Evolutionary conservation across 2,888 invertebrate species (phyloP), one percentile per base, ranked within the genome.

Genomic region (Diplazon laetatorius): DNA sequence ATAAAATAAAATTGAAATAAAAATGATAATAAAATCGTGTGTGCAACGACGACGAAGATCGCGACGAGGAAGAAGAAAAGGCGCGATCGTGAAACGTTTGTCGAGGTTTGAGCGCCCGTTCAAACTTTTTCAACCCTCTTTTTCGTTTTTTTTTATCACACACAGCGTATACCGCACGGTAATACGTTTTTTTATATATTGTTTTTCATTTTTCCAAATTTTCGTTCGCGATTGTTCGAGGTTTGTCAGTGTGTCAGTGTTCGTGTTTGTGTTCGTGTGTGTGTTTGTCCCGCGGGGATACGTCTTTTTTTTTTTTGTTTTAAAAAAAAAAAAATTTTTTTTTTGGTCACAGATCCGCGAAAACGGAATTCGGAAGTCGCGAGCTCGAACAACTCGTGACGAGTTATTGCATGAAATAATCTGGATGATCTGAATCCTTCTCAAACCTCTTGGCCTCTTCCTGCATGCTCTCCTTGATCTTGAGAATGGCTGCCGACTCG

Each of bases 391-490:
- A 85, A 88, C 82, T 86, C 86, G 85, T 85, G 84, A 85, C 86
- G 86, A 88, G 88, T 95, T 96, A 97, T 95, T 97, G 97, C 97
- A 98, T 97, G 93, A 97, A 98, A 94, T 97, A 98, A 93, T 98
- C 97, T 91, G 97, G 97, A 92, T 97, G 97, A 92, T 98, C 98
- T 87, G 97, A 96, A 93, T 98, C 98, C 94, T 98, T 98, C 93
- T 98, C 98, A 93, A 98, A 98, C 93, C 98, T 96, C 94, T 98
- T 99, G 92, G 99, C 99, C 93, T 99, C 99, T 93, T 99, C 99
- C 93, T 99, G 98, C 98, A 99, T 99, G 94, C 98, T 98, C 93
- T 99, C 99, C 94, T 99, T 99, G 92, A 99, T 99, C 95, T 99
- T 99, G 93, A 99, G 95, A 93, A 99, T 99, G 94, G 99, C 99